These are phyloP conservation scores for Hiodon tergisus DNA, from an alignment of 2,113 vertebrate species.

Conservation along the genomic window DNA sequence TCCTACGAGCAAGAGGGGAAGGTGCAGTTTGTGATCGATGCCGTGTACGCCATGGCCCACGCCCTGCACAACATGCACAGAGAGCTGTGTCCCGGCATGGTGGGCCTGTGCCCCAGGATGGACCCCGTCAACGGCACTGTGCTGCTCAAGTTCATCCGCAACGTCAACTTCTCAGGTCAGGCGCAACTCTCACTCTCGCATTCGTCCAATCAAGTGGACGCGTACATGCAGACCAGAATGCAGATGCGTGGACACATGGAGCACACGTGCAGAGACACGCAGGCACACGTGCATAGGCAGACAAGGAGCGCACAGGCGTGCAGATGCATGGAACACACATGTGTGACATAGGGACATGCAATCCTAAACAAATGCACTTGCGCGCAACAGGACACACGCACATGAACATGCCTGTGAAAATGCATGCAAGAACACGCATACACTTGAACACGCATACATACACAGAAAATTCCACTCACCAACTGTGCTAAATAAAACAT, in stretches of 20 bases:
- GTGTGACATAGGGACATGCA: no score
- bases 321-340: background rate
- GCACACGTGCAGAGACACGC: background rate
- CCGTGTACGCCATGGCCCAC: conserved; percentile 87
- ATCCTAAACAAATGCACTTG: background rate
- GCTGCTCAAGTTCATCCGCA: conserved; percentile 90
- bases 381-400: background rate
- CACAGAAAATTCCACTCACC: background rate
- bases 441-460: no score
- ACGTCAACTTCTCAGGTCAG: conserved; percentile 90
- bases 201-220: background rate
- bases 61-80: conserved; percentile 91
- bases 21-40: conserved; percentile 91
- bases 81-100: conserved; percentile 78
- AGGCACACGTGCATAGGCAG: background rate
- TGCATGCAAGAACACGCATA: no score
- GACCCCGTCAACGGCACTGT: conserved; percentile 79
- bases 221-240: no score
- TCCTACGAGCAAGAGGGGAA: conserved; percentile 92
- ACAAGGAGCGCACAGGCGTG: background rate
- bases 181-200: conserved; percentile 12
- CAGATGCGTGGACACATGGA: background rate
- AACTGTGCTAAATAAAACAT: background rate
- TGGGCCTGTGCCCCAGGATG: conserved; percentile 85
- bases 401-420: background rate